phyloP scores from a whole-genome alignment of 2,113 vertebrate species.

The Cyprinus carpio region DNA sequence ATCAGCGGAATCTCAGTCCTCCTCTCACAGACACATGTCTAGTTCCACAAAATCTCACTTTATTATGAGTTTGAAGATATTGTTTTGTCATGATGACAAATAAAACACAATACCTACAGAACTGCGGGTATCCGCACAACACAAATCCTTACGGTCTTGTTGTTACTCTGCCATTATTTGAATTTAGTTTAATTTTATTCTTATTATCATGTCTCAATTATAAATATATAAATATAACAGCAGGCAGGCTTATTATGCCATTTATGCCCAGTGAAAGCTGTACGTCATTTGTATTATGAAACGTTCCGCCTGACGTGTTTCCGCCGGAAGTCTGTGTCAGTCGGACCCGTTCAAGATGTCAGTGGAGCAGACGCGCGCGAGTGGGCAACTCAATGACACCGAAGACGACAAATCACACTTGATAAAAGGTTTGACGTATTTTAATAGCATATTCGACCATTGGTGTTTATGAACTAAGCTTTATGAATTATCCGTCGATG shows the following conservation, averaged over 20 bases:
- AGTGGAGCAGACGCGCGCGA: not conserved
- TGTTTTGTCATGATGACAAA: not conserved
- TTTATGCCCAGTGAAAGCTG: not conserved
- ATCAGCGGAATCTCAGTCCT: not conserved
- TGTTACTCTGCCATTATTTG: not conserved
- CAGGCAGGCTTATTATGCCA: not conserved
- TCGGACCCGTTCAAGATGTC: constrained; percentile 62
- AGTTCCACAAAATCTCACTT: not conserved
- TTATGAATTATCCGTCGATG: not conserved
- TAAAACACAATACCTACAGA: not conserved
- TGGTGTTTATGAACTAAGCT: not conserved
- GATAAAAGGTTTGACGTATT: constrained; percentile 60
- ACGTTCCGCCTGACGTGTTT: constrained; percentile 45
- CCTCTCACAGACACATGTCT: not conserved
- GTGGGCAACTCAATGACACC: not conserved
- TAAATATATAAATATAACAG: not conserved
- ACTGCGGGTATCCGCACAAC: not conserved
- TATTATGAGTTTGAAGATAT: not conserved
- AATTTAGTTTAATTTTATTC: not conserved
- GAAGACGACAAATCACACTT: constrained; percentile 52
- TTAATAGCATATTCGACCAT: not conserved
- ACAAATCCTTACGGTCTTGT: not conserved
- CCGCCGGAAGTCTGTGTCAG: constrained; percentile 33
- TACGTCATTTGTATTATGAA: not conserved
- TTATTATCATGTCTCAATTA: not conserved